Evolutionary conservation across 2,888 invertebrate species (phyloP).

Genomic region (Agonopterix subpropinquella): DNA sequence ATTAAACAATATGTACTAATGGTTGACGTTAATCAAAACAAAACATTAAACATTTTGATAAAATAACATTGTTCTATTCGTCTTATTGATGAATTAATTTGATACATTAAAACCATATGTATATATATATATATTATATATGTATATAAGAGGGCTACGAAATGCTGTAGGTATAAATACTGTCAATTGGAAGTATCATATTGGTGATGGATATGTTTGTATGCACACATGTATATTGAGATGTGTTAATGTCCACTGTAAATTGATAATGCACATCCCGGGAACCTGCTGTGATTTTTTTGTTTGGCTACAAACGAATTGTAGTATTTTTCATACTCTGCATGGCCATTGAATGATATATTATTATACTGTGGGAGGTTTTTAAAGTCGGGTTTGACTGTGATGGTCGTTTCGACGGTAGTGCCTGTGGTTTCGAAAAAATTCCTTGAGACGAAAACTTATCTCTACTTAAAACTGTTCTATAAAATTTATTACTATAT

Average conservation of each 20-base stretch:
- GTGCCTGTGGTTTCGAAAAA: slow-evolving; percentile 29
- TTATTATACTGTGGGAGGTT: slow-evolving; percentile 23
- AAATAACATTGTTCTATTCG: slow-evolving; percentile 5
- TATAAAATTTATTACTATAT: neutral
- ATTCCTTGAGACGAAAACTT: slow-evolving; percentile 9
- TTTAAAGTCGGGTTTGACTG: slow-evolving; percentile 23
- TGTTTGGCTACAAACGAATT: slow-evolving; percentile 49
- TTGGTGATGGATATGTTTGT: slow-evolving; percentile 31
- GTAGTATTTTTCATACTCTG: slow-evolving; percentile 54
- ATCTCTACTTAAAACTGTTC: slow-evolving; percentile 2
- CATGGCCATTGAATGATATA: slow-evolving; percentile 66
- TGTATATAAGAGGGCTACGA: neutral
- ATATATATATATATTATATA: too few species aligned
- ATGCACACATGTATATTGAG: slow-evolving; percentile 27
- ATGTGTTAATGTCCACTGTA: slow-evolving; percentile 56
- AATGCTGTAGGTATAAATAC: slow-evolving; percentile 2
- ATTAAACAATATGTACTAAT: slow-evolving; percentile 63
- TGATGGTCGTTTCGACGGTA: slow-evolving; percentile 32
- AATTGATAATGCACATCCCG: slow-evolving; percentile 58
- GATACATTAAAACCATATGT: neutral
- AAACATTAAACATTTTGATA: slow-evolving; percentile 13
- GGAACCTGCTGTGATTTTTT: slow-evolving; percentile 51
- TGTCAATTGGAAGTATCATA: slow-evolving; percentile 53
- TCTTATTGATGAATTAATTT: neutral
- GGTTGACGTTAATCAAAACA: slow-evolving; percentile 42